Base-by-base conservation (phyloP, 2,113 vertebrate genomes). In the Hystrix brachyura region DNA sequence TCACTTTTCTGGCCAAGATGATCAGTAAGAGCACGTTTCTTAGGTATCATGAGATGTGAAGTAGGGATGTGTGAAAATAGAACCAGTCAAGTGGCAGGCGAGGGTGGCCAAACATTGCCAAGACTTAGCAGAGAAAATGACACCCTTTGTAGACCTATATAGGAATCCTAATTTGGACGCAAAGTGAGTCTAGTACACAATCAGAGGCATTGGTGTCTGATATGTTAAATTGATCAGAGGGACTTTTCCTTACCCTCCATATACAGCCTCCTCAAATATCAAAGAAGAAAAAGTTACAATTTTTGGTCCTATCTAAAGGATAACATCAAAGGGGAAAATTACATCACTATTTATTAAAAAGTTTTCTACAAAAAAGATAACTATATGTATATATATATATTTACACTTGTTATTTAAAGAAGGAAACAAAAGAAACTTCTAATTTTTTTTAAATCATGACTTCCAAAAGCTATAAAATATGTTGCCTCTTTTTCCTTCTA, bases 331-430 rank as follows among this genome's bases (percentile, higher is more conserved):
- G 38, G 67, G 21, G 55, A 89, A 91, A 93, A 46, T 29, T 32
- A 93, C 1, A 11, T 86, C 7, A 69, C 62, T 82, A 48, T 46
- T 55, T 1, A 67, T 85, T 78, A 95, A 60, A 95, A 1, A 9
- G 86, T 67, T 97, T 91, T 65, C 23, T 57, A 48, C 32, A n/a
- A 62, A 59, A 82, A 85, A 46, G 17, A 69, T 67, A 89, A 89
- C 25, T 74, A 17, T 23, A 27, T 4, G 51, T 7, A 19, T 87
- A 90, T 85, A 14, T 38, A 38, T 38, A 38, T 38, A 38, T 38
- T 38, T 38, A 38, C 38, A 38, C 38, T 46, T 13, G 53, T 32
- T 32, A 84, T 90, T 57, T 80, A 94, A 96, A 92, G 81, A 43
- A 27, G 1, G 59, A 87, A 79, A 95, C 82, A 9, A 48, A 48